phyloP scores from a whole-genome alignment of 2,888 invertebrate genomes.

The Lasioglossum malachurum region DNA sequence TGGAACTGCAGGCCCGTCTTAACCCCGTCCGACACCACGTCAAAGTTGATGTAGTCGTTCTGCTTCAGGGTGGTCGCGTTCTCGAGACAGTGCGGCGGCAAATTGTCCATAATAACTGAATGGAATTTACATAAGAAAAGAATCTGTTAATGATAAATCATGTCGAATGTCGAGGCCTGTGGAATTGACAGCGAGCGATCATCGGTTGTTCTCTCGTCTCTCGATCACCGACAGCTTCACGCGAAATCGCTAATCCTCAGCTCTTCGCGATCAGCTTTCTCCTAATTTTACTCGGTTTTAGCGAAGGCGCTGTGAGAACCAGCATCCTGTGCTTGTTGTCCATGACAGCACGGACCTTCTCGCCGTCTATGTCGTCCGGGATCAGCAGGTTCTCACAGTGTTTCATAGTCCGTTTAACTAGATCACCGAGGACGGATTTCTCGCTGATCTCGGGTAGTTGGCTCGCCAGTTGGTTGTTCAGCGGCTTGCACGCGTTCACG shows the following conservation, averaged over 20 bases:
- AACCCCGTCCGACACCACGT: constrained; percentile 64
- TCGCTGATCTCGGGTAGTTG: constrained; percentile 58
- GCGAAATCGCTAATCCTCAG: background rate
- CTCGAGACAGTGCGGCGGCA: constrained; percentile 69
- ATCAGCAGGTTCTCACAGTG: constrained; percentile 73
- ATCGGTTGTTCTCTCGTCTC: constrained; percentile 34
- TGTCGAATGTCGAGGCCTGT: background rate
- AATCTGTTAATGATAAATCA: background rate
- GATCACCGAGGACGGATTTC: constrained; percentile 55
- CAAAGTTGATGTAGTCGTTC: constrained; percentile 71
- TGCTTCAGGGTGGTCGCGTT: constrained; percentile 67
- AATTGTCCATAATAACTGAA: constrained; percentile 56
- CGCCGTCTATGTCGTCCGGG: constrained; percentile 70
- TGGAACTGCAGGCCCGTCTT: constrained; percentile 67
- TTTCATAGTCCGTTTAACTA: constrained; percentile 61
- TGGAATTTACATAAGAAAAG: background rate
- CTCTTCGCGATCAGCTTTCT: constrained; percentile 38
- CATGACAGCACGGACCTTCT: constrained; percentile 70
- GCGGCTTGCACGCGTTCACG: constrained; percentile 62
- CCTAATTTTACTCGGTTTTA: constrained; percentile 58
- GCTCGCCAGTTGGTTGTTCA: constrained; percentile 58
- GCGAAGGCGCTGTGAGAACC: constrained; percentile 69
- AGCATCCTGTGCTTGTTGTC: constrained; percentile 70
- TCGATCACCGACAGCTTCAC: constrained; percentile 21
- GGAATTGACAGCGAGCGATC: constrained; percentile 13